phyloP scores from a whole-genome alignment of 2,113 vertebrate genomes.

The Cricetomys ansorgei region DNA sequence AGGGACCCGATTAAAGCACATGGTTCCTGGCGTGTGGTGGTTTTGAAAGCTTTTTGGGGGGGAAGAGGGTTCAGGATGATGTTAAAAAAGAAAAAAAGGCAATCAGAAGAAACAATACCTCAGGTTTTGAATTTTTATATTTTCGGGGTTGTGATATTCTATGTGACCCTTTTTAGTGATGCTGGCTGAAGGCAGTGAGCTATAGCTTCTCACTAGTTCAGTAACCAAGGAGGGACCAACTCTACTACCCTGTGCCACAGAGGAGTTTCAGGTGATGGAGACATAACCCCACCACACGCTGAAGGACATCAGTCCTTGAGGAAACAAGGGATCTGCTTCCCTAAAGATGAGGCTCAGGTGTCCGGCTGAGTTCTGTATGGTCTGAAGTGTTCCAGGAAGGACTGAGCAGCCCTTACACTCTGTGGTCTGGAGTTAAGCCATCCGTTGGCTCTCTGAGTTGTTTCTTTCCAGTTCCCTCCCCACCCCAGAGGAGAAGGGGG shows the following conservation, averaged over 20 bases:
- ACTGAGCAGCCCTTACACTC: too few relatives aligned
- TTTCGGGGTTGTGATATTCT: background rate
- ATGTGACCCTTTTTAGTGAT: background rate
- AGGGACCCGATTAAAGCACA: background rate
- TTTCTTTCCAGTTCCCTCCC: background rate
- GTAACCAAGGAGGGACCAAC: background rate
- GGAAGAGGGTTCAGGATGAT: too few relatives aligned
- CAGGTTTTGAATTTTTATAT: background rate
- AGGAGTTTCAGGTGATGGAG: background rate
- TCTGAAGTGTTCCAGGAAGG: background rate
- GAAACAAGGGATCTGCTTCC: background rate
- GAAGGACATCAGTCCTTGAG: background rate
- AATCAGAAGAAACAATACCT: background rate
- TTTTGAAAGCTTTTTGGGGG: background rate
- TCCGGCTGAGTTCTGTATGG: background rate
- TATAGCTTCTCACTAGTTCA: background rate
- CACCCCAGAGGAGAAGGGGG: background rate
- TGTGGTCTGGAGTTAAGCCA: background rate
- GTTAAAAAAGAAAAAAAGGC: background rate
- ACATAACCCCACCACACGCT: background rate
- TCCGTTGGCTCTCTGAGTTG: background rate
- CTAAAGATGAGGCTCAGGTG: background rate
- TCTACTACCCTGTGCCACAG: too few relatives aligned
- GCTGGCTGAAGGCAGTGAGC: background rate
- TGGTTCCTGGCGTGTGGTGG: background rate